Evolutionary conservation across 2,888 invertebrate species (phyloP).

Genomic region (Osmoderma eremita): DNA sequence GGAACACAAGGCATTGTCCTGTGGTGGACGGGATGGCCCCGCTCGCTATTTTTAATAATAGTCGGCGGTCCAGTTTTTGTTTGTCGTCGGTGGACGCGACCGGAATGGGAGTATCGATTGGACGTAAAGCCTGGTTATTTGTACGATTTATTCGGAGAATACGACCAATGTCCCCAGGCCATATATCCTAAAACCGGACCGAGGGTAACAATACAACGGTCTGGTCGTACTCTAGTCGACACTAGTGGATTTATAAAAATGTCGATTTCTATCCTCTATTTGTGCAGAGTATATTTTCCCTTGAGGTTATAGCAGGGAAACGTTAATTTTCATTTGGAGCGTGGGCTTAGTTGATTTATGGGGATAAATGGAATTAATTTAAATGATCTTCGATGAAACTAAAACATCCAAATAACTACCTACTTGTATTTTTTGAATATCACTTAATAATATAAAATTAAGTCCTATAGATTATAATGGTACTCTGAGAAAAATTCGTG

Average conservation of each 20-base stretch:
- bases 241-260: constrained; percentile 43
- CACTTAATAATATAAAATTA: too few relatives aligned
- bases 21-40: constrained; percentile 50
- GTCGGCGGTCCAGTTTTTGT: constrained; percentile 49
- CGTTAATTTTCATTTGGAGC: too few relatives aligned
- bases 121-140: constrained; percentile 56
- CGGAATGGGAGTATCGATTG: constrained; percentile 58
- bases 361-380: too few relatives aligned
- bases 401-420: too few relatives aligned
- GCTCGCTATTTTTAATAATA: constrained; percentile 60
- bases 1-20: constrained; percentile 52
- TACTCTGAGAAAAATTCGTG: too few relatives aligned
- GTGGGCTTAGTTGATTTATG: too few relatives aligned
- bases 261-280: constrained; percentile 35
- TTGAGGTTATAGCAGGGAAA: not conserved
- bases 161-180: constrained; percentile 60
- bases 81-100: constrained; percentile 51
- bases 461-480: too few relatives aligned
- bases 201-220: constrained; percentile 54
- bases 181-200: constrained; percentile 56
- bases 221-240: constrained; percentile 48
- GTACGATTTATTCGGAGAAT: constrained; percentile 62
- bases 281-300: constrained; percentile 12
- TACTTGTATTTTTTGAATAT: too few relatives aligned
- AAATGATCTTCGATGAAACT: too few relatives aligned